phyloP scores from a whole-genome alignment of 1,140 invertebrate species.

The Pseudomyrmex cubaensis region DNA sequence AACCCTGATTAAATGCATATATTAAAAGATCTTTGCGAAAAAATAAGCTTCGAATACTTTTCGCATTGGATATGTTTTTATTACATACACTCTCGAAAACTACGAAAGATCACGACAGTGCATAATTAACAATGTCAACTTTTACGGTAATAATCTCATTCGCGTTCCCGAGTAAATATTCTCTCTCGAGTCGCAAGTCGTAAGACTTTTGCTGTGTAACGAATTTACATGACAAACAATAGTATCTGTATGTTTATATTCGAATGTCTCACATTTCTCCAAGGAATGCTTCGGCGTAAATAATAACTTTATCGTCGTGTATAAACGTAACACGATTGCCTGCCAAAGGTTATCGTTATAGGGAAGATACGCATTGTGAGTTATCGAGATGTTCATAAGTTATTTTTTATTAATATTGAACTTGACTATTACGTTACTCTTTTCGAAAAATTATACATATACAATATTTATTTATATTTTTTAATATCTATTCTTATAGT shows the following conservation, averaged over 20 bases:
- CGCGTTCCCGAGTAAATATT: neutral
- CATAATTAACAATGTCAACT: neutral
- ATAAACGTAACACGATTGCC: neutral
- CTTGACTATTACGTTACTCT: too few species aligned
- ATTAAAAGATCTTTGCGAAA: too few species aligned
- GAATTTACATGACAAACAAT: conserved; percentile 27
- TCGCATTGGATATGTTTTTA: too few species aligned
- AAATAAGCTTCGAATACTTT: too few species aligned
- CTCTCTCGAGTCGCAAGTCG: conserved; percentile 12
- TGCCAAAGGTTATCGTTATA: neutral
- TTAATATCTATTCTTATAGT: neutral
- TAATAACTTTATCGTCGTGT: conserved; percentile 29
- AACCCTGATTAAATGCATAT: too few species aligned
- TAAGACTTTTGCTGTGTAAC: neutral
- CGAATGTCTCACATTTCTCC: neutral
- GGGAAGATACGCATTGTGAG: neutral
- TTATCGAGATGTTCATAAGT: neutral
- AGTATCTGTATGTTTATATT: neutral
- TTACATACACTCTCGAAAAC: neutral
- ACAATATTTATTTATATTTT: neutral
- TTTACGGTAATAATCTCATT: conserved; percentile 9
- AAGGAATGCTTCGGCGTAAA: conserved; percentile 17
- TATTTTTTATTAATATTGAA: too few species aligned
- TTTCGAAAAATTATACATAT: too few species aligned
- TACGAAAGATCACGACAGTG: too few species aligned